Conservation (phyloP, 2,113 vertebrate genomes). For the Motacilla tschutschensis region DNA sequence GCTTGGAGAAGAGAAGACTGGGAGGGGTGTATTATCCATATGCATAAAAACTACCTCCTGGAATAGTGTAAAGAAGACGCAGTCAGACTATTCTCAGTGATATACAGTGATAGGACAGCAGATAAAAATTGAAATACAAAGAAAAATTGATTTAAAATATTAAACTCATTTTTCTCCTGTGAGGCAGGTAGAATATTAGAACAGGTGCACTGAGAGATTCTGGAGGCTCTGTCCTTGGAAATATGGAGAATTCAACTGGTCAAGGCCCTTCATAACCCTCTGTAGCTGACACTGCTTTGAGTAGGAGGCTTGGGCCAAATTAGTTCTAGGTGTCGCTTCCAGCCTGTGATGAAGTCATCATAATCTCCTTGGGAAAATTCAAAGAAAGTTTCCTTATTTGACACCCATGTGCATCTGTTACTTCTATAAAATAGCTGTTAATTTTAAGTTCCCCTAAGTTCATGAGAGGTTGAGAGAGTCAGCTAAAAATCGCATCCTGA, state of each 20-base stretch:
- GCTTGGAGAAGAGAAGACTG: neutral
- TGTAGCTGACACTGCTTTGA: neutral
- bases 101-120: neutral
- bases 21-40: neutral
- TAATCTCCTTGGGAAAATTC: neutral
- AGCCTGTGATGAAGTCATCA: neutral
- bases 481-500: neutral
- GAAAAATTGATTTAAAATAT: neutral
- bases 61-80: neutral
- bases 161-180: neutral
- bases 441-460: neutral
- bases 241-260: neutral
- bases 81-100: neutral
- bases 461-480: neutral
- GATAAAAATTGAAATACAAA: neutral
- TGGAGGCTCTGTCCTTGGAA: neutral
- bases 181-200: neutral
- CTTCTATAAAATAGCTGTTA: neutral
- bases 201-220: fast-evolving
- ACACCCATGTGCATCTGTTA: neutral
- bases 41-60: neutral
- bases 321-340: neutral
- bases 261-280: neutral
- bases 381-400: neutral
- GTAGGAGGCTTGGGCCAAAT: neutral